These are phyloP conservation scores for Nemopilema nomurai DNA, from an alignment of 30 jellyfish, hydroid and myxozoan genomes.

Conservation along the genomic window DNA sequence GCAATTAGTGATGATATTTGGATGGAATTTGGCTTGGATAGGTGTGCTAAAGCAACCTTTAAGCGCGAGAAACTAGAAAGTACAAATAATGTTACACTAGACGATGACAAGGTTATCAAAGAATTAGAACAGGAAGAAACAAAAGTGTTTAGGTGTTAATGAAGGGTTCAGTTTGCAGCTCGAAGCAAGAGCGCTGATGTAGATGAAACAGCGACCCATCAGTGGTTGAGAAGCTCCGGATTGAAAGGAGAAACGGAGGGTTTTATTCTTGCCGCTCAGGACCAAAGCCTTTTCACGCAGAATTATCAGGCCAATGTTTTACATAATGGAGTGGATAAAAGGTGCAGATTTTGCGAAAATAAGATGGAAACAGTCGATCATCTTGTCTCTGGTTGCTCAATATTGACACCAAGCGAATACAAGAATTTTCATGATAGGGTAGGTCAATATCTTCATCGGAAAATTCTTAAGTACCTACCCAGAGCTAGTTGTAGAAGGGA, in stretches of 20 bases:
- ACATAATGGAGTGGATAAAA: conserved; percentile 41
- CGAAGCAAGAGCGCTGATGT: conserved; percentile 12
- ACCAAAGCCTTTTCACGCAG: neutral
- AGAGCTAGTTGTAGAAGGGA: conserved; percentile 24
- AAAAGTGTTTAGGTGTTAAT: conserved; percentile 26
- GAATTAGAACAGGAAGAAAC: conserved; percentile 39
- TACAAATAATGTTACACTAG: neutral
- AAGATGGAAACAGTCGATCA: conserved; percentile 17
- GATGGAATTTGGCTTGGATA: conserved; percentile 46
- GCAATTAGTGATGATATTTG: conserved; percentile 44
- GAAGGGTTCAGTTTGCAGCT: conserved; percentile 39
- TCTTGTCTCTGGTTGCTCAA: conserved; percentile 34
- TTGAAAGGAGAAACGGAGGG: conserved; percentile 15
- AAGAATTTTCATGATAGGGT: conserved; percentile 24
- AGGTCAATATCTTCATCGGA: conserved; percentile 48
- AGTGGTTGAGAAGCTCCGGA: conserved; percentile 31
- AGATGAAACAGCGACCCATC: conserved; percentile 19
- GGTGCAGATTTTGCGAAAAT: conserved; percentile 23
- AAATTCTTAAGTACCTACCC: conserved; percentile 30
- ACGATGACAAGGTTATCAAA: neutral
- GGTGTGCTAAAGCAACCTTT: conserved; percentile 38
- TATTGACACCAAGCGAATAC: conserved; percentile 27
- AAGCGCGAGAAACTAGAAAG: conserved; percentile 5
- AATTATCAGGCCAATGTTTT: conserved; percentile 10
- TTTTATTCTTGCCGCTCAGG: conserved; percentile 10